A percentile compares a stretch with the other conserved stretches of the same genome.
Conservation (phyloP, 53 echinoderm and acorn worm genomes). For the Echinometra lucunter region DNA sequence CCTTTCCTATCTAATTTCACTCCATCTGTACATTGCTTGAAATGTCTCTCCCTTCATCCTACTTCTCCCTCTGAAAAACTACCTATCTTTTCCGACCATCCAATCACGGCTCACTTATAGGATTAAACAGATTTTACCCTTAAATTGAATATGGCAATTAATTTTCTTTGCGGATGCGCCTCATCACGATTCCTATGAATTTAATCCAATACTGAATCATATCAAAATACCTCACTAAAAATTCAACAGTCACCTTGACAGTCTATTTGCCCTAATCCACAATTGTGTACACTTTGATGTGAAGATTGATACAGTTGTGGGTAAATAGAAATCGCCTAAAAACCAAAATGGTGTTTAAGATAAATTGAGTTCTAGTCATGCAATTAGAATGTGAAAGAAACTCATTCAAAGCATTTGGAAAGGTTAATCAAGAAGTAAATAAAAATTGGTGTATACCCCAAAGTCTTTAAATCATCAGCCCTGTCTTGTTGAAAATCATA, state of each 20-base stretch:
- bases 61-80: background rate
- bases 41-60: background rate
- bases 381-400: too few relatives aligned
- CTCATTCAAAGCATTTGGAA: too few relatives aligned
- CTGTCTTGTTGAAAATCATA: too few relatives aligned
- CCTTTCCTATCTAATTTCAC: background rate
- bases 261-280: background rate
- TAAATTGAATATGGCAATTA: conserved; percentile 46
- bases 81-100: background rate
- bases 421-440: too few relatives aligned
- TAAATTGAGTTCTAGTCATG: too few relatives aligned
- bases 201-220: conserved; percentile 30
- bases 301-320: too few relatives aligned
- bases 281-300: background rate
- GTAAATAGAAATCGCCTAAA: too few relatives aligned
- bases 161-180: background rate
- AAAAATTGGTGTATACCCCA: too few relatives aligned
- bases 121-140: conserved; percentile 12
- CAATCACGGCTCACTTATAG: conserved; percentile 28
- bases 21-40: background rate
- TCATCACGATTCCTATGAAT: conserved; percentile 7
- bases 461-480: too few relatives aligned
- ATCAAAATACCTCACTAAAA: background rate
- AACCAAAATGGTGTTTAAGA: too few relatives aligned
- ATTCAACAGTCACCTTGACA: background rate